Evolutionary conservation across 2,888 invertebrate genomes (phyloP).

Genomic region (Hermaeophaga mercurialis): DNA sequence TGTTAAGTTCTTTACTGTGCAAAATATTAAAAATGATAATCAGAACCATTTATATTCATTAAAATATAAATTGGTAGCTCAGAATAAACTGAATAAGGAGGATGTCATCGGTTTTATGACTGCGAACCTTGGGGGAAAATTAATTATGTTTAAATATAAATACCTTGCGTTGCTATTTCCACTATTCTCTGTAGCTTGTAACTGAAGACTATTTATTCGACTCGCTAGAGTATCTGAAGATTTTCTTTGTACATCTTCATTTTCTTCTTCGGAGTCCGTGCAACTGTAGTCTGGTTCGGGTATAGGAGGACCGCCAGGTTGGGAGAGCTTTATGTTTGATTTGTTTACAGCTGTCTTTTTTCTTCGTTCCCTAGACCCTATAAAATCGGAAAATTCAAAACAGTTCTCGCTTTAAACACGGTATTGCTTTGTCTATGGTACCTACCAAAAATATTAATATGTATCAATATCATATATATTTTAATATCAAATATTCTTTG

Average conservation of each 20-base stretch:
- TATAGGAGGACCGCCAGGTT: conserved; percentile 71
- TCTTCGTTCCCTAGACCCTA: conserved; percentile 54
- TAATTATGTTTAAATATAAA: too few species aligned
- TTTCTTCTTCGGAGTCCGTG: conserved; percentile 78
- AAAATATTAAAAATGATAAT: too few species aligned
- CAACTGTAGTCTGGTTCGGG: conserved; percentile 92
- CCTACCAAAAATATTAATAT: too few species aligned
- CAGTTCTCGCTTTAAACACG: neutral
- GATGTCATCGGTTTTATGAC: too few species aligned
- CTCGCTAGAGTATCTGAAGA: conserved; percentile 59
- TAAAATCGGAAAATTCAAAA: conserved; percentile 4
- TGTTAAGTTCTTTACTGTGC: too few species aligned
- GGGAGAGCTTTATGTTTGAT: conserved; percentile 50
- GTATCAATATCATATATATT: too few species aligned
- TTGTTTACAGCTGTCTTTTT: conserved; percentile 53
- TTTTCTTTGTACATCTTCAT: conserved; percentile 60
- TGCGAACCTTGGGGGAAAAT: too few species aligned
- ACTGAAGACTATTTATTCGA: conserved; percentile 52
- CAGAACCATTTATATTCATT: too few species aligned
- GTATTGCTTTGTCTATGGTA: conserved; percentile 5
- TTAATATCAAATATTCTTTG: too few species aligned
- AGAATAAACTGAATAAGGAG: too few species aligned
- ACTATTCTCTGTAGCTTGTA: conserved; percentile 69
- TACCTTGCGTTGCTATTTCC: conserved; percentile 77
- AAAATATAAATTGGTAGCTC: too few species aligned